Conservation (phyloP, 30 jellyfish, hydroid and myxozoan genomes). For the Clytia hemisphaerica region DNA sequence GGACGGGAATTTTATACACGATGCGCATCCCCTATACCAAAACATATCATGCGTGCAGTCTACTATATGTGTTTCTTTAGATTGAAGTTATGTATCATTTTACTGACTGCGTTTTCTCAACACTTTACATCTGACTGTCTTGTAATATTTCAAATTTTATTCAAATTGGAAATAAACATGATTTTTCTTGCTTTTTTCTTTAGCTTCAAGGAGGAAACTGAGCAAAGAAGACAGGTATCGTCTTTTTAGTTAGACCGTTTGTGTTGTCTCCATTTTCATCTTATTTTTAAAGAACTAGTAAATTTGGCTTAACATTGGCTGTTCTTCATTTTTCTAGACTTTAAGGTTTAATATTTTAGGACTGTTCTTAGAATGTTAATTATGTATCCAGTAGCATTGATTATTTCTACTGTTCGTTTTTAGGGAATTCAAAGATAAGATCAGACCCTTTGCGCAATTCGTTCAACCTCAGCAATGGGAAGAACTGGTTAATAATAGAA, state of each 20-base stretch:
- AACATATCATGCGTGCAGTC: too few species aligned
- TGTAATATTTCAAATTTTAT: too few species aligned
- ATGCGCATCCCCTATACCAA: too few species aligned
- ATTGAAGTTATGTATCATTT: too few species aligned
- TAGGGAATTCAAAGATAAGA: conserved; percentile 82
- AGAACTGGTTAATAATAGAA: conserved; percentile 54
- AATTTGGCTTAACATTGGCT: too few species aligned
- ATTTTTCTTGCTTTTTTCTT: conserved; percentile 3
- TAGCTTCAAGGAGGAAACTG: conserved; percentile 88
- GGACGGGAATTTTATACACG: too few species aligned
- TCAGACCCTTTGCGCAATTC: conserved; percentile 74
- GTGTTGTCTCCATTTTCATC: too few species aligned
- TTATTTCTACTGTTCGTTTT: not conserved
- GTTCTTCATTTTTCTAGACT: not conserved
- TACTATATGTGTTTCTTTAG: too few species aligned
- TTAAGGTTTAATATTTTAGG: not conserved
- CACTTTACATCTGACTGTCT: too few species aligned
- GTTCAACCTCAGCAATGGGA: conserved; percentile 76
- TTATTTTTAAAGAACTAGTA: too few species aligned
- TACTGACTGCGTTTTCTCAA: too few species aligned
- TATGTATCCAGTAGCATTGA: not conserved
- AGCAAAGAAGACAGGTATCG: conserved; percentile 83
- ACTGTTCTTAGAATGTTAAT: not conserved
- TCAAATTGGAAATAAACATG: not conserved
- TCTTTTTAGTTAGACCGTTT: not conserved